These are phyloP conservation scores for Sebastes nivosus DNA, from an alignment of 2,797 vertebrate genomes.

Conservation along the genomic window DNA sequence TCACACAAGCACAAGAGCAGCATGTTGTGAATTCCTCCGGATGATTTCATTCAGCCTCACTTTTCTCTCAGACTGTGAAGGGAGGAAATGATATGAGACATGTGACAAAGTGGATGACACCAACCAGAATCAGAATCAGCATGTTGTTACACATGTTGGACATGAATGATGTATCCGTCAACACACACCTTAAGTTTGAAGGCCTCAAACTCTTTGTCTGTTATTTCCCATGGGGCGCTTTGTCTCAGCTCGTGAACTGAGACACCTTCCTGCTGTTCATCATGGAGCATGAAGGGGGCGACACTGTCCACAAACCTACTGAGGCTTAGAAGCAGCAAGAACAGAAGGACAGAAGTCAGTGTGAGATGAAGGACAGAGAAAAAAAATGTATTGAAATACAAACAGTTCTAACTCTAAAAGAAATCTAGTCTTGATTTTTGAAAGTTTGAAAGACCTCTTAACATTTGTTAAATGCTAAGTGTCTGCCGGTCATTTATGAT, in stretches of 20 bases:
- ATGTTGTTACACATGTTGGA: not conserved
- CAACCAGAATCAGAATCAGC: not conserved
- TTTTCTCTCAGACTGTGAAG: constrained; percentile 75
- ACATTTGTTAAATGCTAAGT: too few relatives aligned
- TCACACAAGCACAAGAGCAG: constrained; percentile 82
- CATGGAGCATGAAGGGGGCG: constrained; percentile 71
- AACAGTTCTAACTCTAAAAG: not conserved
- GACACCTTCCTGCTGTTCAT: constrained; percentile 61
- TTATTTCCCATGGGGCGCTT: constrained; percentile 71
- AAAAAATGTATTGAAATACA: not conserved
- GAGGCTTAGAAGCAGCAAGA: constrained; percentile 51
- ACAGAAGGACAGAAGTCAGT: not conserved
- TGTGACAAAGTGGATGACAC: not conserved
- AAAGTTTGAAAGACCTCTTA: too few relatives aligned
- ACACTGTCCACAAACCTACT: constrained; percentile 79
- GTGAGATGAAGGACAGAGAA: not conserved
- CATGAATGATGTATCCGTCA: not conserved
- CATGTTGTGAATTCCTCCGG: constrained; percentile 77
- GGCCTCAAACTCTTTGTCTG: constrained; percentile 77
- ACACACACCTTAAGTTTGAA: constrained; percentile 75
- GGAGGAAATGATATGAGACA: not conserved
- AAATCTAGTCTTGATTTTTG: not conserved
- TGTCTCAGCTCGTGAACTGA: constrained; percentile 46
- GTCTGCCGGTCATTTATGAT: too few relatives aligned
- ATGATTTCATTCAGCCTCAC: constrained; percentile 84